These are phyloP conservation scores for Pelusios castaneus DNA, from an alignment of 2,113 vertebrate species.

Conservation along the genomic window DNA sequence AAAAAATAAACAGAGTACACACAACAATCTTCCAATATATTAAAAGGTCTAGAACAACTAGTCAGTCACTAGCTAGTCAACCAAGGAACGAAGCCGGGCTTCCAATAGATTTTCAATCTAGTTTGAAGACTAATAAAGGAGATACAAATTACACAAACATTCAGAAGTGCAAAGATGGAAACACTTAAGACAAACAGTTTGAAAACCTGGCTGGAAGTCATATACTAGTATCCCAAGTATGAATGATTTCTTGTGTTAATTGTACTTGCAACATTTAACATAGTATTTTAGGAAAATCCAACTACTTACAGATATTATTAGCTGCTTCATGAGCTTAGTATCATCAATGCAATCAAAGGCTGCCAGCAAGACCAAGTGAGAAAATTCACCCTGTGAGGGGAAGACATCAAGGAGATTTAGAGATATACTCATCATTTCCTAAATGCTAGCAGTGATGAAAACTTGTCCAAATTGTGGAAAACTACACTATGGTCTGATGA, in stretches of 20 bases:
- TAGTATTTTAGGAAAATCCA: background rate
- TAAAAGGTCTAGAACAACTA: background rate
- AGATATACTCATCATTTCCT: background rate
- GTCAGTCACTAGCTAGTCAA: background rate
- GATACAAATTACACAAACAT: background rate
- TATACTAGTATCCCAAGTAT: background rate
- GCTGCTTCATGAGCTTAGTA: slow-evolving; percentile 93
- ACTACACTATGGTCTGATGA: background rate
- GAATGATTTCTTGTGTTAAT: background rate
- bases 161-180: background rate
- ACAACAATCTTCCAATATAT: background rate
- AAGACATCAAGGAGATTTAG: background rate
- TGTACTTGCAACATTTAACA: background rate
- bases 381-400: slow-evolving; percentile 89
- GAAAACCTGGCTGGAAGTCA: background rate
- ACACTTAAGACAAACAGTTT: background rate
- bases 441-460: background rate
- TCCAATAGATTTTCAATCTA: background rate
- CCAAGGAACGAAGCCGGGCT: background rate
- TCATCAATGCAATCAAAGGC: slow-evolving; percentile 97
- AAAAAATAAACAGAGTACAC: no score
- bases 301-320: slow-evolving; percentile 90
- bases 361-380: slow-evolving; percentile 90
- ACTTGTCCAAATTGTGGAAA: background rate
- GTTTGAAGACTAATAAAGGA: background rate